A percentile compares a stretch with the other conserved stretches of the same genome.
These are phyloP conservation scores for Holocentrus rufus DNA, from an alignment of 2,797 vertebrate genomes.

Conservation along the genomic window DNA sequence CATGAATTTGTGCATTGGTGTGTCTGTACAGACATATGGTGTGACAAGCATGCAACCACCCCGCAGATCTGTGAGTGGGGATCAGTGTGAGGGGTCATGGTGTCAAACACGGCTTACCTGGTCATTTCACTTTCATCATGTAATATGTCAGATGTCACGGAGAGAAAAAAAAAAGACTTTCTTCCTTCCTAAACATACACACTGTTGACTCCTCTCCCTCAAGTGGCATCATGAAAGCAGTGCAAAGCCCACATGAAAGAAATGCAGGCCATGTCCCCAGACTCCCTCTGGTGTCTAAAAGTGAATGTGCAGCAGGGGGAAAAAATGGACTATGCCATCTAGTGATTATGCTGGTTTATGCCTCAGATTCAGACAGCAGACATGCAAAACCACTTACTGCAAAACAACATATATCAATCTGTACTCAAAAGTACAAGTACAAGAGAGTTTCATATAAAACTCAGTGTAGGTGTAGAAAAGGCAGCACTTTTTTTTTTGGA, in stretches of 20 bases:
- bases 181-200: slow-evolving; percentile 7
- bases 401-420: background rate
- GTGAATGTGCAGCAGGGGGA: slow-evolving; percentile 27
- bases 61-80: slow-evolving; percentile 29
- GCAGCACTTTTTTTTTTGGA: no score
- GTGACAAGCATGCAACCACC: slow-evolving; percentile 53
- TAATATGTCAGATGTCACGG: slow-evolving; percentile 27
- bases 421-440: no score
- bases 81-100: slow-evolving; percentile 60
- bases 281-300: slow-evolving; percentile 60
- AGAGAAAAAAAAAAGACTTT: slow-evolving; percentile 28
- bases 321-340: background rate
- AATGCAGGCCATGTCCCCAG: background rate
- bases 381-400: background rate
- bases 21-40: slow-evolving; percentile 51
- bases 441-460: no score
- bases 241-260: background rate
- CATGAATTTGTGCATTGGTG: slow-evolving; percentile 23
- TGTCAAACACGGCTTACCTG: slow-evolving; percentile 53
- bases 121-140: slow-evolving; percentile 43
- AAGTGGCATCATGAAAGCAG: slow-evolving; percentile 2
- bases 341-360: background rate
- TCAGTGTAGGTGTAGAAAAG: no score
- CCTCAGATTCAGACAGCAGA: background rate
- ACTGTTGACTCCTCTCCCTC: slow-evolving; percentile 25